Conservation (phyloP, 2,113 vertebrate genomes). For the Helogale parvula region DNA sequence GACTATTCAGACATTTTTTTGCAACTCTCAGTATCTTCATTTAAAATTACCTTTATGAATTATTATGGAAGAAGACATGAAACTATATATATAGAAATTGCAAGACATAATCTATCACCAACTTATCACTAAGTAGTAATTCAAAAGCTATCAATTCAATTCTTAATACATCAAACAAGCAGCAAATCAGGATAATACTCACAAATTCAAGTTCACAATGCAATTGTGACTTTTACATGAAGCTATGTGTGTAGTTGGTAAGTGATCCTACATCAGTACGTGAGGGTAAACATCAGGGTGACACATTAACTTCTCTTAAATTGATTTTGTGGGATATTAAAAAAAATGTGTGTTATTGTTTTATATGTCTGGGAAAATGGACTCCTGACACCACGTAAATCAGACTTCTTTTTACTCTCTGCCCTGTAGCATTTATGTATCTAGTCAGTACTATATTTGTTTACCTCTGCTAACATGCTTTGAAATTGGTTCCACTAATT, state of each 20-base stretch:
- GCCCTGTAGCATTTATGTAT: background rate
- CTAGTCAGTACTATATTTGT: background rate
- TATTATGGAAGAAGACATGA: background rate
- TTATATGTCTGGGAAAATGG: background rate
- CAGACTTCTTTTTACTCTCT: background rate
- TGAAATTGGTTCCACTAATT: background rate
- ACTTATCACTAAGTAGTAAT: background rate
- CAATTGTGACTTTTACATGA: background rate
- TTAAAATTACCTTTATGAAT: background rate
- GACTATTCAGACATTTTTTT: background rate
- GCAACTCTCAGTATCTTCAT: background rate
- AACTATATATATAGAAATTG: background rate
- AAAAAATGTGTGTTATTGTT: background rate
- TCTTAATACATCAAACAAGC: background rate
- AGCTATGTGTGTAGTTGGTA: background rate
- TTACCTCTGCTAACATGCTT: background rate
- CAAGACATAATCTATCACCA: background rate
- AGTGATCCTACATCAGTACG: background rate
- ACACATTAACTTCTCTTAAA: background rate
- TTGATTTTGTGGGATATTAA: background rate
- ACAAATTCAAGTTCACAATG: background rate
- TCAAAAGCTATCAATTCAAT: background rate
- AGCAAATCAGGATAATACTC: background rate
- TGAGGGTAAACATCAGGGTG: background rate
- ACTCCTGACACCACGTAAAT: background rate